These are phyloP conservation scores for Bombus pyrosoma DNA, from an alignment of 1,140 invertebrate genomes.

Conservation along the genomic window DNA sequence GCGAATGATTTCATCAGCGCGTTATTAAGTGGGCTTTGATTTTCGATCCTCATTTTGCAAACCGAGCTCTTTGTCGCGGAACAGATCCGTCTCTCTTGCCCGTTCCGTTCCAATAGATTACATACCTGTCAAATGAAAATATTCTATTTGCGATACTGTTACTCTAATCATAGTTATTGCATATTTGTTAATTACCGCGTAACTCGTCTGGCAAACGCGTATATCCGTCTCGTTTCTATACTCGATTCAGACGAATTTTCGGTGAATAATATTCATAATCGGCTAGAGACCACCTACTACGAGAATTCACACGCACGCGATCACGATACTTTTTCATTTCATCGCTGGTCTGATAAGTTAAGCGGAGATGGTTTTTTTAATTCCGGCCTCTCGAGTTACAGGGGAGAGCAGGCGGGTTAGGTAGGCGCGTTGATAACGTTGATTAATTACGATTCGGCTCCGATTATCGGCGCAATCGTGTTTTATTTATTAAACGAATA, in stretches of 20 bases:
- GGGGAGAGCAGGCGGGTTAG: background rate
- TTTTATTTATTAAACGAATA: conserved; percentile 53
- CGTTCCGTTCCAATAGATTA: conserved; percentile 46
- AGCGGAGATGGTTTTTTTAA: conserved; percentile 40
- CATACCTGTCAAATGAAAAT: conserved; percentile 70
- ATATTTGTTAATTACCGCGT: conserved; percentile 63
- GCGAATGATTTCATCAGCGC: conserved; percentile 70
- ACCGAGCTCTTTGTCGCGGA: conserved; percentile 66
- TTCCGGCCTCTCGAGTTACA: background rate
- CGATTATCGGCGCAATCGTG: conserved; percentile 39
- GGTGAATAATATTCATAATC: conserved; percentile 13
- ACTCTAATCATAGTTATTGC: conserved; percentile 69
- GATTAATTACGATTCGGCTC: conserved; percentile 46
- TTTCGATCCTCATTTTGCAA: conserved; percentile 71
- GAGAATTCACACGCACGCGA: background rate
- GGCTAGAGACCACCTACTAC: background rate
- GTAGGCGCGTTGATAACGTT: conserved; percentile 41
- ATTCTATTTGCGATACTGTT: conserved; percentile 68
- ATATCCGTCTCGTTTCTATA: background rate
- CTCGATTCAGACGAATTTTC: background rate
- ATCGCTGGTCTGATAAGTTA: conserved; percentile 7
- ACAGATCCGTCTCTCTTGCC: conserved; percentile 15
- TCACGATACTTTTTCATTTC: conserved; percentile 6
- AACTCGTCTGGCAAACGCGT: conserved; percentile 19
- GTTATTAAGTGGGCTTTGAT: conserved; percentile 73